Percentiles rank a stretch among this genome's conserved stretches.
Evolutionary conservation across 2,113 vertebrate genomes (phyloP).

Genomic region (Silurus meridionalis): DNA sequence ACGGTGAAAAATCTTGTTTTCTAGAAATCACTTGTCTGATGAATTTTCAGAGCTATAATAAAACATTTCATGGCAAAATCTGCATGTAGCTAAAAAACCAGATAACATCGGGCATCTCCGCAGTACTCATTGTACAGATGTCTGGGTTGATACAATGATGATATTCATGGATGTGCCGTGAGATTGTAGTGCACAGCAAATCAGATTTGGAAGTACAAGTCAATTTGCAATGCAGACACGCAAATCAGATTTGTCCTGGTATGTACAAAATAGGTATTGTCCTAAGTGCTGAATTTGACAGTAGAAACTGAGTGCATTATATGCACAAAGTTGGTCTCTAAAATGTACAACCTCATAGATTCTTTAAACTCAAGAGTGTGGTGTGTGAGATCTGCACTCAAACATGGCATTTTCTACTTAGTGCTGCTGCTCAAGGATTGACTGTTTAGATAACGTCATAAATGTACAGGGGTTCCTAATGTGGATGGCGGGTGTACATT

Average conservation of each 20-base stretch:
- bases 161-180: not conserved
- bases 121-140: not conserved
- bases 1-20: too few species aligned
- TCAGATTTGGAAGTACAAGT: not conserved
- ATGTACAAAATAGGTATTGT: not conserved
- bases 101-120: not conserved
- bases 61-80: not conserved
- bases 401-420: too few species aligned
- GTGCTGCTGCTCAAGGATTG: too few species aligned
- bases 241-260: not conserved
- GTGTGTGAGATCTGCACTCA: too few species aligned
- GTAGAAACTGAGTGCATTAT: not conserved
- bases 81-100: not conserved
- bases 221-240: conserved; percentile 2
- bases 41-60: not conserved
- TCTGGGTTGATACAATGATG: not conserved
- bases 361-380: too few species aligned
- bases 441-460: too few species aligned
- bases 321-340: too few species aligned
- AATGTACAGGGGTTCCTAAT: too few species aligned
- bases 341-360: too few species aligned
- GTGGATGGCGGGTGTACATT: not conserved
- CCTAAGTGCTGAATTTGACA: not conserved
- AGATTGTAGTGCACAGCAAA: not conserved
- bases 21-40: not conserved